phyloP scores from a whole-genome alignment of 2,888 invertebrate genomes.

The Prionchulus punctatus region DNA sequence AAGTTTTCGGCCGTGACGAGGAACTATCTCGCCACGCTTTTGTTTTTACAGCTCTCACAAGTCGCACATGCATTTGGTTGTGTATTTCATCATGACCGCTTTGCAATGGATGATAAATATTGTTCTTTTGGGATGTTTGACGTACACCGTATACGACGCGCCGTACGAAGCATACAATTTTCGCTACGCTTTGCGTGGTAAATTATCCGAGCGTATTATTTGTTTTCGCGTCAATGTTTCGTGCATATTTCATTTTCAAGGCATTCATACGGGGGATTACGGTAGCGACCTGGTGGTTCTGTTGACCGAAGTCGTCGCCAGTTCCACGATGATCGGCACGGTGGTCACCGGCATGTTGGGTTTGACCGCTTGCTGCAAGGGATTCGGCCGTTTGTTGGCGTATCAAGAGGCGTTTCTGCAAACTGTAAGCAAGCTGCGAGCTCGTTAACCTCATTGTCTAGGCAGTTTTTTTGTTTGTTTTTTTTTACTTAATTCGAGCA shows the following conservation, averaged over 20 bases:
- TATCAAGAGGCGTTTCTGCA: slow-evolving; percentile 9
- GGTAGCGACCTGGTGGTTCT: background rate
- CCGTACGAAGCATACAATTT: background rate
- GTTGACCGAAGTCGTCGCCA: background rate
- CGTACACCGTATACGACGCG: background rate
- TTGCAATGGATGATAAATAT: slow-evolving; percentile 15
- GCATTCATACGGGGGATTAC: background rate
- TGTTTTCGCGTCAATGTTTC: no score
- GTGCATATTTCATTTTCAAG: background rate
- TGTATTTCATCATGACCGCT: slow-evolving; percentile 12
- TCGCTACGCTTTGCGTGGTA: background rate
- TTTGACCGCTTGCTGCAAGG: slow-evolving; percentile 12
- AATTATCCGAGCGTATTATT: no score
- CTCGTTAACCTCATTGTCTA: no score
- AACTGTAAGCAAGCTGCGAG: background rate
- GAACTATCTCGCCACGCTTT: no score
- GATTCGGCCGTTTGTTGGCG: slow-evolving; percentile 12
- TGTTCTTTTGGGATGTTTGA: background rate
- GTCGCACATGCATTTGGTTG: slow-evolving; percentile 3
- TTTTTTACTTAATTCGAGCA: no score
- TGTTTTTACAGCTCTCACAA: background rate
- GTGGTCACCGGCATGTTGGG: slow-evolving; percentile 14
- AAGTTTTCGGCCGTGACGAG: no score
- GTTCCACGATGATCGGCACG: slow-evolving; percentile 12
- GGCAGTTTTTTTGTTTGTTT: no score